Base-by-base conservation (phyloP, 2,113 vertebrate genomes). In the Girardinichthys multiradiatus region DNA sequence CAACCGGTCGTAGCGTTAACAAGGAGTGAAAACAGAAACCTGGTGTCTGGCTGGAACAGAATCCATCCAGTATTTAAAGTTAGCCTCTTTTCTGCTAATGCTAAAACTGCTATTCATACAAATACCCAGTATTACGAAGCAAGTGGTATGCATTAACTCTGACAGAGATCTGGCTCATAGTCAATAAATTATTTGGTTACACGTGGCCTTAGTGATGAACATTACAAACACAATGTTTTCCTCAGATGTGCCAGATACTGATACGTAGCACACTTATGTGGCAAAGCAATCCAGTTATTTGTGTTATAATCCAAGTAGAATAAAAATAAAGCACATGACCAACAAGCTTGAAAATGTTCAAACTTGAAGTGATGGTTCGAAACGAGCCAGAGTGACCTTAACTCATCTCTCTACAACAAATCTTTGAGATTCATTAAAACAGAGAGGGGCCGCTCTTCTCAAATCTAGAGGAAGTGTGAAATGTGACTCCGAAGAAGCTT, bases 1-100 rank as follows among this genome's bases (percentile, higher is more conserved):
- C 90, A 86, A 91, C 92, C 37, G 76, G 86, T 82, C 85, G 85
- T 89, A 92, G 92, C 90, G 91, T 87, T 91, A 89, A 92, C 77
- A 87, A 70, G 75, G 85, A 88, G 78, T 85, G 86, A 83, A 91
- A 86, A 90, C 88, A 90, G 85, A 89, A 89, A 87, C 89, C 91
- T 74, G 79, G 80, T 85, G 90, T 86, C 77, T 76, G 83, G 74
- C 70, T 74, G 42, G 83, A 84, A 79, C 84, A 87, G 33, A 64
- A 84, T 35, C 42, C 48, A 71, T 80, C 63, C 33, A 76, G 86
- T 76, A 81, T 78, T 81, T 67, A 68, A 64, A 77, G 66, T 39
- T 39, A 39, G 26, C 30, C 75, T 76, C 28, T 37, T 64, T 21
- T 19, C 57, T 70, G 62, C 64, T 61, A 60, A 57, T 26, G 31